Base-by-base conservation (phyloP, 2,888 invertebrate genomes). In the Phalera bucephala region DNA sequence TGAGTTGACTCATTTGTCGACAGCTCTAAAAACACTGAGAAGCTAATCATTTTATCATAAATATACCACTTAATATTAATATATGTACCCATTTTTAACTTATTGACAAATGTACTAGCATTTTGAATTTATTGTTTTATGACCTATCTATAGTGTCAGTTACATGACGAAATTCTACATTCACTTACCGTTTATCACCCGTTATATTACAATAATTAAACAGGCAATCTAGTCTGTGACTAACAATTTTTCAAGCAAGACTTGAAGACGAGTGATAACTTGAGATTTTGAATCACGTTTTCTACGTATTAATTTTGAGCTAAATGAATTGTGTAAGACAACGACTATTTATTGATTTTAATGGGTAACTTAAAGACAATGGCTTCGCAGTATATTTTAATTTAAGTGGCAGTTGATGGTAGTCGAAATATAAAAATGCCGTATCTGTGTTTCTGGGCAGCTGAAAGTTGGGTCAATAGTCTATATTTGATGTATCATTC, bases 11-110 rank as follows among this genome's bases (percentile, higher is more conserved):
- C 89, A 89, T 85, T 80, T 85, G 89, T 89, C 89, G 87, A 88
- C 88, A 89, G 88, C 88, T 84, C 82, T 88, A 88, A 89, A 88
- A 86, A 87, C 89, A 89, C 80, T 86, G 89, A 89, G 83, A 89
- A 89, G 89, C 89, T 89, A 89, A 83, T 72, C 53, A 56, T 60
- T 56, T 56, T 25, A 57, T 44, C 33, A 46, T 61, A 64, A 41
- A 55, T 70, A 75, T 79, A 81, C 69, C 67, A 71, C 72, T 88
- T 88, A 84, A 80, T 80, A 86, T 50, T 3, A 31, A 54, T 71
- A 73, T 55, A 56, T 79, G 80, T 58, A 61, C 87, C 88, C 65
- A 65, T 64, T 64, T 62, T 68, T 69, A 68, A 73, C 75, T 79
- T 82, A 80, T 59, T 69, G 63, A 76, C 75, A 55, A 78, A 43